Conservation (phyloP, 1,140 invertebrate species). For the Drosophila pseudoananassae region DNA sequence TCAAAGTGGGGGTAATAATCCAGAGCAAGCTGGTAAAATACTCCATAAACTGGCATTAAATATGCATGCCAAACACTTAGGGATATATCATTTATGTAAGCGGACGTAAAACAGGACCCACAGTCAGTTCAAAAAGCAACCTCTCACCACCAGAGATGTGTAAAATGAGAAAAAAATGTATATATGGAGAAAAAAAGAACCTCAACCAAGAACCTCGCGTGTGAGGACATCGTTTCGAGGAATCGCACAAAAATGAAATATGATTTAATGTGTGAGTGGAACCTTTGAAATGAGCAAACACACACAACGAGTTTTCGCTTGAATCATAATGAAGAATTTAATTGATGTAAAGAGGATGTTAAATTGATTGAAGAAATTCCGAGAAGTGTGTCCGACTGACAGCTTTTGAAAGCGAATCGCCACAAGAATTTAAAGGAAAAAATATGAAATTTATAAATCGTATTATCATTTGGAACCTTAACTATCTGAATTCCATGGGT, state of each 20-base stretch:
- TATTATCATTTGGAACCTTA: background rate
- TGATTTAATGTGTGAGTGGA: slow-evolving; percentile 4
- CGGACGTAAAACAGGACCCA: background rate
- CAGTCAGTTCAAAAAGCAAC: background rate
- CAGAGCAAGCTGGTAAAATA: slow-evolving; percentile 16
- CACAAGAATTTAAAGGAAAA: background rate
- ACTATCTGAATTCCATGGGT: background rate
- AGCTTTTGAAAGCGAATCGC: background rate
- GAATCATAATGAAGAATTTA: slow-evolving; percentile 4
- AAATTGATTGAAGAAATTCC: slow-evolving; percentile 15
- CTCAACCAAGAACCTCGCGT: slow-evolving; percentile 1
- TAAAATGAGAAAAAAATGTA: background rate
- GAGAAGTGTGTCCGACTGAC: background rate
- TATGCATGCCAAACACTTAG: slow-evolving; percentile 54
- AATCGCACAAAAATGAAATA: slow-evolving; percentile 30
- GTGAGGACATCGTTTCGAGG: slow-evolving; percentile 20
- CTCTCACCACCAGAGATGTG: background rate
- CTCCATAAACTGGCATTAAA: slow-evolving; percentile 67
- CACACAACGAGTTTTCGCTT: background rate
- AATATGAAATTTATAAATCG: background rate
- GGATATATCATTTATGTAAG: slow-evolving; percentile 21
- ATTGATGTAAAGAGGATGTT: slow-evolving; percentile 14
- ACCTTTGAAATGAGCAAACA: slow-evolving; percentile 11
- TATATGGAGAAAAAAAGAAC: background rate
- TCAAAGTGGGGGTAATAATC: slow-evolving; percentile 11